Base-by-base conservation (phyloP, 2,888 invertebrate species). In the Criorhina ranunculi region DNA sequence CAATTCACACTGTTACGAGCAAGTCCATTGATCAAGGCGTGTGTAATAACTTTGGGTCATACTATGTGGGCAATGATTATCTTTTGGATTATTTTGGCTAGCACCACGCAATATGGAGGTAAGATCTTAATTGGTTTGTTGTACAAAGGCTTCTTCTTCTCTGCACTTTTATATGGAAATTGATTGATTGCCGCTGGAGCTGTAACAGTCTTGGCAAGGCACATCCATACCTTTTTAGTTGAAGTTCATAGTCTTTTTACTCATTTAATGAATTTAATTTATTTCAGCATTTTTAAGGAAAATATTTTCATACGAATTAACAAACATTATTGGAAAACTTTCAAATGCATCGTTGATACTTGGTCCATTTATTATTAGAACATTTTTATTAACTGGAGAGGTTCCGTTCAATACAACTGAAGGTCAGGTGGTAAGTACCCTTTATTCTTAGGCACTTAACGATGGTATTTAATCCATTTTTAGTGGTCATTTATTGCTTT, bases 331-430 rank as follows among this genome's bases (percentile, higher is more conserved):
- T 42, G 94, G 94, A 70, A 92, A 94, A 73, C 88, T 94, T 29
- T 92, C 93, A 78, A 94, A 93, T 89, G 92, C 93, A 87, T 90
- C 92, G 62, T 90, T 94, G 82, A 89, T 95, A 86, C 87, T 94
- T 53, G 94, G 94, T 89, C 93, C 93, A 0, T 88, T 92, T 0
- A 87, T 93, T 0, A 92, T 93, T 12, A 90, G 93, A 8, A 87
- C 89, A 0, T 88, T 93, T 72, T 89, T 94, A 49, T 90, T 93
- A 33, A 90, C 91, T 0, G 89, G 92, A 0, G 93, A 93, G 86
- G 88, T 90, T 6, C 91, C 93, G 0, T 89, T 93, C n/a, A 93
- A 93, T 87, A 89, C 93, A 1, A 91, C 93, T 11, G 88, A 90
- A 5, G 89, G 91, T 37, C 92, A 93, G 51, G 89, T 93, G 86